These are phyloP conservation scores for Drosophila aff. DNA, from an alignment of 1,140 invertebrate species.

Conservation along the genomic window DNA sequence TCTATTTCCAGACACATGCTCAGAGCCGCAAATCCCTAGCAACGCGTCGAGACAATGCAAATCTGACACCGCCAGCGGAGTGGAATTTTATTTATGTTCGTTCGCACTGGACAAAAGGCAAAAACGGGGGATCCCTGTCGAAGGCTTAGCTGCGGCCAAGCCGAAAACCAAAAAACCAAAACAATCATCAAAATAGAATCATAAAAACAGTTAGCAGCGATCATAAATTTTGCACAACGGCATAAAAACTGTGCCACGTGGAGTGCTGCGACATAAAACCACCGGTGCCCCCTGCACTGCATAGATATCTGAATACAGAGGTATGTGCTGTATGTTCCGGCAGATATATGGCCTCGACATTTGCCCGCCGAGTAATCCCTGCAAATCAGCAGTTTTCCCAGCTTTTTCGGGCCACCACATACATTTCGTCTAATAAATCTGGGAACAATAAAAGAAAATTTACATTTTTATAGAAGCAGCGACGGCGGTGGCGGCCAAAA, in stretches of 20 bases:
- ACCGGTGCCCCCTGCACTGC: constrained; percentile 18
- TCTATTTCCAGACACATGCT: constrained; percentile 49
- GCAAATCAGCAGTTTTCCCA: constrained; percentile 72
- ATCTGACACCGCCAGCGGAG: constrained; percentile 49
- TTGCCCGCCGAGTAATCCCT: constrained; percentile 50
- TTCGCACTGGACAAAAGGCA: constrained; percentile 30
- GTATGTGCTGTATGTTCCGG: constrained; percentile 10
- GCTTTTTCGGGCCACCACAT: constrained; percentile 37
- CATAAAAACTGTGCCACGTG: constrained; percentile 72
- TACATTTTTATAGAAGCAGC: constrained; percentile 67
- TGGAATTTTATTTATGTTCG: constrained; percentile 67
- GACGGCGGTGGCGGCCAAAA: constrained; percentile 2
- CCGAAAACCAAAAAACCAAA: constrained; percentile 54
- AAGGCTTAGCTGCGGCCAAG: constrained; percentile 42
- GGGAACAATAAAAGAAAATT: constrained; percentile 70
- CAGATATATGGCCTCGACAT: constrained; percentile 49
- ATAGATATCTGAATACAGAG: constrained; percentile 4
- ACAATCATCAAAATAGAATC: constrained; percentile 79
- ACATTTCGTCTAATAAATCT: constrained; percentile 71
- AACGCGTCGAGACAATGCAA: constrained; percentile 48
- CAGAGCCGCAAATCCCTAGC: constrained; percentile 42
- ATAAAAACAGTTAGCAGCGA: constrained; percentile 80
- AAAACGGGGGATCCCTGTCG: constrained; percentile 13
- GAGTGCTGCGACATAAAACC: constrained; percentile 68
- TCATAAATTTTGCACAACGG: constrained; percentile 73